Evolutionary conservation across 35 echinoderm and acorn worm species (phyloP).

Genomic region (Acanthaster planci): DNA sequence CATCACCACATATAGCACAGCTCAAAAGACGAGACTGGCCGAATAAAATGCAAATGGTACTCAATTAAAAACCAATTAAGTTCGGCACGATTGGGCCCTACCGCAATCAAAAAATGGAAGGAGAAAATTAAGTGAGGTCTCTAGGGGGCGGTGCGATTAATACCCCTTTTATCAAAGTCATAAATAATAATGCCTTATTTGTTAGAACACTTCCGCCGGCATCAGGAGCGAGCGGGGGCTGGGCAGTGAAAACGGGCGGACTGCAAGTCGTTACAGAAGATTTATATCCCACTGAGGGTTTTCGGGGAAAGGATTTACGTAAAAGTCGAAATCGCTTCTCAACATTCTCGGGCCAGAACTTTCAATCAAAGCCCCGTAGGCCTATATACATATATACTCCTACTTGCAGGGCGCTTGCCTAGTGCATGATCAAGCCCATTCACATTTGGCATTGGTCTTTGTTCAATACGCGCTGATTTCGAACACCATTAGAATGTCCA

Average conservation of each 20-base stretch:
- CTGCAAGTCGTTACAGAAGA: not conserved
- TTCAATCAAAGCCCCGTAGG: not conserved
- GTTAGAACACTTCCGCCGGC: constrained; percentile 2
- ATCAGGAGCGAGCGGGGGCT: not conserved
- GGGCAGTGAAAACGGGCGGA: not conserved
- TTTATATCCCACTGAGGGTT: not conserved
- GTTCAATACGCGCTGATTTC: too few species aligned
- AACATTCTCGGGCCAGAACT: not conserved
- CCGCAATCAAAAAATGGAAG: constrained; percentile 20
- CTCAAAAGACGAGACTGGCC: not conserved
- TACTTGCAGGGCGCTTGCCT: too few species aligned
- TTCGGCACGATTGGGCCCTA: constrained; percentile 14
- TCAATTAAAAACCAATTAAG: constrained; percentile 30
- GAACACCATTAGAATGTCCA: too few species aligned
- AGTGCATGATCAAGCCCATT: too few species aligned
- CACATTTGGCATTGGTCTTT: too few species aligned
- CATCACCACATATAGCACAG: not conserved
- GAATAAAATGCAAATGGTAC: not conserved
- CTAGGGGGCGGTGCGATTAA: not conserved
- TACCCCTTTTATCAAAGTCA: constrained; percentile 16
- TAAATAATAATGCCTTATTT: constrained; percentile 33
- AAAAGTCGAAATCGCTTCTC: not conserved
- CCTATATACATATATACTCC: not conserved
- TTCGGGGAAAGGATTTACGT: not conserved
- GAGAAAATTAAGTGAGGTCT: constrained; percentile 22